A percentile compares a stretch with the other conserved stretches of the same genome.
Evolutionary conservation across 2,113 vertebrate species (phyloP).

Genomic region (Onychorhynchus coronatus): DNA sequence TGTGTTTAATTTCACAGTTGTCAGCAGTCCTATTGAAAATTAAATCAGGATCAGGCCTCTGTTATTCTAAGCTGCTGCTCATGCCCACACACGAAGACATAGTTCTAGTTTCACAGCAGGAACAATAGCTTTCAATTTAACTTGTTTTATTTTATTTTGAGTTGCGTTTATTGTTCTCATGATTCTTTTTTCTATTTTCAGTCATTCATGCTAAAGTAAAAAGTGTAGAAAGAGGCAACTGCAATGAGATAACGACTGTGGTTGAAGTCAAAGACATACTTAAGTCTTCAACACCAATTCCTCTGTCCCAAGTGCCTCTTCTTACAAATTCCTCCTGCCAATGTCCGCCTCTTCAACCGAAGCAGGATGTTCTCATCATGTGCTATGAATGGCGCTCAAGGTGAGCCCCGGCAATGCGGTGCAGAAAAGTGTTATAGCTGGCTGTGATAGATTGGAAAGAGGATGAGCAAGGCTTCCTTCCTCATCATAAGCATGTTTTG

Average conservation of each 20-base stretch:
- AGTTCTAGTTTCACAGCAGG: background rate
- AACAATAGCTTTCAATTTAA: background rate
- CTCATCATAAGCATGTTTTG: background rate
- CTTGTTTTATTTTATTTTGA: background rate
- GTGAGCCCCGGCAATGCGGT: background rate
- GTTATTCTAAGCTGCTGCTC: slow-evolving; percentile 1
- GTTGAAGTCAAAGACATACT: slow-evolving; percentile 82
- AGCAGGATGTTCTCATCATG: slow-evolving; percentile 84
- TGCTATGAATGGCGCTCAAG: slow-evolving; percentile 81
- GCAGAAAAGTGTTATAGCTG: background rate
- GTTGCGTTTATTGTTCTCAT: background rate
- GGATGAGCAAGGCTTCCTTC: background rate
- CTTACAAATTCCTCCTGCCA: slow-evolving; percentile 84
- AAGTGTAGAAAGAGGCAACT: slow-evolving; percentile 75
- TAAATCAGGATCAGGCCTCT: background rate
- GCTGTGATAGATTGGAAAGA: background rate
- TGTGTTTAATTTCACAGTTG: slow-evolving; percentile 16
- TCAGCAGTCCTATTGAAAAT: slow-evolving; percentile 33
- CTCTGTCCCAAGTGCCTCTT: slow-evolving; percentile 77
- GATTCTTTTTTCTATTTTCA: slow-evolving; percentile 23
- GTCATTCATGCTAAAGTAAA: slow-evolving; percentile 84
- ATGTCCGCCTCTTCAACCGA: slow-evolving; percentile 78
- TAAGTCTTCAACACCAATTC: slow-evolving; percentile 75
- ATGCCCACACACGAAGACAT: slow-evolving; percentile 7
- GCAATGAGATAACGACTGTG: slow-evolving; percentile 78